A percentile compares a stretch with the other conserved stretches of the same genome.
These are phyloP conservation scores for Lasioglossum marginatum DNA, from an alignment of 2,888 invertebrate species.

Conservation along the genomic window DNA sequence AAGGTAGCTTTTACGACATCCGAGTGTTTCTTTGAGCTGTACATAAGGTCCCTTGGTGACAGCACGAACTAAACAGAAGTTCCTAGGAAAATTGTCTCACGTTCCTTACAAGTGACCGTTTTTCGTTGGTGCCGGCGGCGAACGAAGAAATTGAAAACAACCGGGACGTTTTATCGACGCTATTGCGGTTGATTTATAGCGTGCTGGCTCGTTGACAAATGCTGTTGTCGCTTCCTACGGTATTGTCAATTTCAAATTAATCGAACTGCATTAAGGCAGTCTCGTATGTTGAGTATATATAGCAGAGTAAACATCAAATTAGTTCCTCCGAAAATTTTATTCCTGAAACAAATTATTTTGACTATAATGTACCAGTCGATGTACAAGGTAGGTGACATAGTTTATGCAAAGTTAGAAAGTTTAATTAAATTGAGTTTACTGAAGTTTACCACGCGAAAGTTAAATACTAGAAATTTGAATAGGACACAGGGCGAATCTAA, in stretches of 20 bases:
- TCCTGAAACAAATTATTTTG: no score
- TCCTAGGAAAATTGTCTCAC: conserved; percentile 55
- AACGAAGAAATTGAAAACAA: conserved; percentile 53
- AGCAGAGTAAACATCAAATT: no score
- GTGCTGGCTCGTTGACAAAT: conserved; percentile 8
- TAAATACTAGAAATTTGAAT: not conserved
- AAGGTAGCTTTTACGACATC: conserved; percentile 54
- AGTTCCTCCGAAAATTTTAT: no score
- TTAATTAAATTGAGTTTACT: no score
- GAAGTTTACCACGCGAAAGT: not conserved
- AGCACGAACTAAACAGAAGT: conserved; percentile 42
- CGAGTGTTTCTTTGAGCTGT: conserved; percentile 24
- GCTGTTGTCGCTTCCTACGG: not conserved
- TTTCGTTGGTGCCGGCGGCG: conserved; percentile 19
- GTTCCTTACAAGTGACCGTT: conserved; percentile 38
- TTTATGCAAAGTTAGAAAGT: no score
- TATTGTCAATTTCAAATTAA: not conserved
- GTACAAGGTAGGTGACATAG: no score
- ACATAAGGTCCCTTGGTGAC: conserved; percentile 46
- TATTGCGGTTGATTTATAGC: conserved; percentile 17
- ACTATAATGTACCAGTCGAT: no score
- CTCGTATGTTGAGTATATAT: not conserved
- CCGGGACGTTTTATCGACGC: conserved; percentile 25
- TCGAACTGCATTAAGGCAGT: not conserved
- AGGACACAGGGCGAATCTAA: not conserved